phyloP scores from a whole-genome alignment of 2,888 invertebrate species.

The Scaptomyza flava region DNA sequence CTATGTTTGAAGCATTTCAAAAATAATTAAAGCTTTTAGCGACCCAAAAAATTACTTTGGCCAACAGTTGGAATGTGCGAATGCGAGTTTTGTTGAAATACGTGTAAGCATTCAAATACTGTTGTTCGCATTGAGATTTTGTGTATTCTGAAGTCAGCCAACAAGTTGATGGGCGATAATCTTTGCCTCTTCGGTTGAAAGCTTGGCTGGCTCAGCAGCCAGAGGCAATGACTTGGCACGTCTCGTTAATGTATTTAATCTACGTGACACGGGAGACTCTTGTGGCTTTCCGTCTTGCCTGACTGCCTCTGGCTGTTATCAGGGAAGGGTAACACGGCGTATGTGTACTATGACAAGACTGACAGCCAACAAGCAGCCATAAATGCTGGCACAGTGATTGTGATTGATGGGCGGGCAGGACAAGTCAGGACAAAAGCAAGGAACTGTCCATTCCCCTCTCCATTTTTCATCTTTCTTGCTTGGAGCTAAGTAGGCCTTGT shows the following conservation, averaged over 20 bases:
- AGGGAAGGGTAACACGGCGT: constrained; percentile 27
- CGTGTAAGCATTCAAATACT: constrained; percentile 20
- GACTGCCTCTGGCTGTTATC: constrained; percentile 24
- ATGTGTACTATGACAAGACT: constrained; percentile 53
- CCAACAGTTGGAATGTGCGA: constrained; percentile 1
- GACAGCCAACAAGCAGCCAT: constrained; percentile 54
- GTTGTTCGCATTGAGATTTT: background rate
- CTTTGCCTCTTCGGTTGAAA: constrained; percentile 8
- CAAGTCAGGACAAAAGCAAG: background rate
- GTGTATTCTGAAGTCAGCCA: constrained; percentile 26
- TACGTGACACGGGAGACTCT: constrained; percentile 44
- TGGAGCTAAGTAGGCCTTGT: constrained; percentile 22
- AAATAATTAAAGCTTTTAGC: background rate
- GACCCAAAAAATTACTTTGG: background rate
- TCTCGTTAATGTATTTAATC: constrained; percentile 51
- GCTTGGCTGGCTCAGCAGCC: constrained; percentile 14
- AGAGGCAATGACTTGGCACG: constrained; percentile 46
- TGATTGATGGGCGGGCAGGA: constrained; percentile 49
- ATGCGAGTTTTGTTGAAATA: constrained; percentile 10
- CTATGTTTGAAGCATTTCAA: background rate
- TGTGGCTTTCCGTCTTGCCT: constrained; percentile 3
- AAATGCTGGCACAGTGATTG: constrained; percentile 48
- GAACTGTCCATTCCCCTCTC: background rate
- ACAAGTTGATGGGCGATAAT: constrained; percentile 30
- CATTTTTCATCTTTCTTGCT: background rate